Evolutionary conservation across 2,113 vertebrate species (phyloP).

Genomic region (Lota lota): DNA sequence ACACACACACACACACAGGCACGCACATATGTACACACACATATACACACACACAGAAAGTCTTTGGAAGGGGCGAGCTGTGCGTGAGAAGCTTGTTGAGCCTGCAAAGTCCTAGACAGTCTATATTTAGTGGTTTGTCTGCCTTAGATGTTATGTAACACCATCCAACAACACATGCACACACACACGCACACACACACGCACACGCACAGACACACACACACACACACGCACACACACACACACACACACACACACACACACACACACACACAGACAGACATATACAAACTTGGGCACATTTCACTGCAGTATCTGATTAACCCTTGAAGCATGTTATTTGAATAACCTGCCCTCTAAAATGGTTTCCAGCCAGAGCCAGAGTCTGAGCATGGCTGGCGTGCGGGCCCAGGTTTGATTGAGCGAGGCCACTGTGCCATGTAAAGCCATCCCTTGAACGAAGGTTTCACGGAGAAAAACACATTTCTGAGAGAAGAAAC

Average conservation of each 20-base stretch:
- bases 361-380: slow-evolving; percentile 12
- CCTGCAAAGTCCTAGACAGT: slow-evolving; percentile 45
- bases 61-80: slow-evolving; percentile 20
- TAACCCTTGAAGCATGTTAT: slow-evolving; percentile 17
- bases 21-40: not conserved
- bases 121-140: slow-evolving; percentile 47
- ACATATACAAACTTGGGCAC: slow-evolving; percentile 4
- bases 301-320: slow-evolving; percentile 6
- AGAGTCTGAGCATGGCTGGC: not conserved
- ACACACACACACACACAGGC: slow-evolving; percentile 1
- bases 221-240: not conserved
- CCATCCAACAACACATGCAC: not conserved
- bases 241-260: not conserved
- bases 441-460: too few species aligned
- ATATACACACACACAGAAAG: slow-evolving; percentile 3
- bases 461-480: not conserved
- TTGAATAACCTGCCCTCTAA: slow-evolving; percentile 45
- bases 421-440: slow-evolving; percentile 2
- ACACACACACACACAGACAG: not conserved
- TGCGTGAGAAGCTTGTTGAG: slow-evolving; percentile 59
- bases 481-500: not conserved
- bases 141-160: slow-evolving; percentile 57
- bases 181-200: too few species aligned
- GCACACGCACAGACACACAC: not conserved
- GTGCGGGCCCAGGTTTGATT: slow-evolving; percentile 15